Evolutionary conservation across 1,140 invertebrate genomes (phyloP), one percentile per base, ranked within the genome.

Genomic region (Aphis craccivora): DNA sequence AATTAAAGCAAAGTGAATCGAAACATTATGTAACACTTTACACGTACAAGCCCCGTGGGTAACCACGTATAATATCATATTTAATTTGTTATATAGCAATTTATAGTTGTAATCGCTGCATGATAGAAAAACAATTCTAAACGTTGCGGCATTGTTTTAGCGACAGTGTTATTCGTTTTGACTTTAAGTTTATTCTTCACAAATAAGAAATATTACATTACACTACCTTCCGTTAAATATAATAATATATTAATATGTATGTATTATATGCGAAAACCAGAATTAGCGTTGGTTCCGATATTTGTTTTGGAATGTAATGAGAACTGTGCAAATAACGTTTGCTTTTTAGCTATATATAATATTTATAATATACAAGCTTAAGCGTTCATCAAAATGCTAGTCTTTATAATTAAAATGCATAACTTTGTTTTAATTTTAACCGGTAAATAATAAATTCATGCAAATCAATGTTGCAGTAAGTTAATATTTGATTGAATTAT

Each of bases 61-160:
- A 22, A 25, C 43, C 30, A 18, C 20, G n/a, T 51, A 88, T 88
- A n/a, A 48, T 25, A 48, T 48, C 37, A 30, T 87, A 45, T 45
- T 45, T 87, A 88, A 88, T 88, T 88, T 48, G 30, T 48, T n/a
- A n/a, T n/a, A n/a, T n/a, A 48, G 45, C 43, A 35, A 48, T 88
- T 88, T 48, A 2, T 48, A 2, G 23, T 48, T n/a, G 45, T 88
- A 5, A 48, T 88, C 30, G 14, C 48, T 45, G 6, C 48, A 48
- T 51, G 30, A 76, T 76, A 76, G 30, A 76, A 84, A 84, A 84
- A 84, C 40, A 84, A 83, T 84, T 84, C 40, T 40, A 43, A 84
- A 43, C 3, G n/a, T 30, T 76, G 4, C 60, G n/a, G 60, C 18
- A 76, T 76, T 76, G 11, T 76, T n/a, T n/a, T 11, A 76, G 14